These are phyloP conservation scores for Mesochorus sp. DNA, from an alignment of 2,888 invertebrate species.

Conservation along the genomic window DNA sequence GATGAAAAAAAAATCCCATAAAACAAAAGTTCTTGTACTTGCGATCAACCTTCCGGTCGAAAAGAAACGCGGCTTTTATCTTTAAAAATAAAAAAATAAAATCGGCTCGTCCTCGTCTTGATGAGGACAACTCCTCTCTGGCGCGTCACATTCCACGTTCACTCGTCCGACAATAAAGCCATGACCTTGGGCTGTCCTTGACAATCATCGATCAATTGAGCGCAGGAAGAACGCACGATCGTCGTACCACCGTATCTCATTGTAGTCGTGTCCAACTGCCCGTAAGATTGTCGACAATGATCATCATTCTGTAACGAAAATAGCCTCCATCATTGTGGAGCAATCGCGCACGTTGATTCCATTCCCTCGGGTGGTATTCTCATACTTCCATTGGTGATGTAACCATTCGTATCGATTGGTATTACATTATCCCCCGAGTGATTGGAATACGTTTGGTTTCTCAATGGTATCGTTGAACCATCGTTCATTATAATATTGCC, in stretches of 20 bases:
- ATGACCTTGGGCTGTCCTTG: constrained; percentile 48
- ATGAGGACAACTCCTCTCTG: constrained; percentile 69
- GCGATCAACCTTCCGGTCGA: no score
- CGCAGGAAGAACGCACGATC: constrained; percentile 35
- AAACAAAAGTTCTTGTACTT: no score
- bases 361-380: constrained; percentile 85
- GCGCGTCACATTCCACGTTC: constrained; percentile 64
- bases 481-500: constrained; percentile 69
- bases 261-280: constrained; percentile 26
- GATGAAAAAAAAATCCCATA: not conserved
- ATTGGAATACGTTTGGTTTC: constrained; percentile 71
- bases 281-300: constrained; percentile 14
- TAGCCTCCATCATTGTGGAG: constrained; percentile 79
- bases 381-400: constrained; percentile 83
- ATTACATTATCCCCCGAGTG: constrained; percentile 73
- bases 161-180: constrained; percentile 53
- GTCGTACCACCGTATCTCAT: constrained; percentile 18
- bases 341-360: constrained; percentile 82
- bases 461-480: constrained; percentile 62
- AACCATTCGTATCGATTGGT: constrained; percentile 82
- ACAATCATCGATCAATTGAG: constrained; percentile 55
- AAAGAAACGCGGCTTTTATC: no score
- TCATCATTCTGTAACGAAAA: constrained; percentile 74
- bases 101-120: constrained; percentile 54
- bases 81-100: no score